Conservation (phyloP, 2,888 invertebrate genomes). For the Xanthia togata region DNA sequence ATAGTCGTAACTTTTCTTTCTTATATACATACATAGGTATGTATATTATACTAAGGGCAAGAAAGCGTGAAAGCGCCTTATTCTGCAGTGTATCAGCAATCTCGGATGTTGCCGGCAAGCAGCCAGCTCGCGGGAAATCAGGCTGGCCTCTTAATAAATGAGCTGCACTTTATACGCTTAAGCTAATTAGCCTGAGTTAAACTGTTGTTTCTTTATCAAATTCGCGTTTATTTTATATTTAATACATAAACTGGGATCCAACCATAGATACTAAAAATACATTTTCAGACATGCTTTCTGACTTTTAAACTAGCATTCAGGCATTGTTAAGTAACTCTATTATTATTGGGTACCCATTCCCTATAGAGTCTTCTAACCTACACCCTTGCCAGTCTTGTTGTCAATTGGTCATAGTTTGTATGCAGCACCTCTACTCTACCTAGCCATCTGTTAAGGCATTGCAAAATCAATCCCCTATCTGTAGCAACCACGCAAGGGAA, state of each 20-base stretch:
- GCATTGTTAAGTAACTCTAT: background rate
- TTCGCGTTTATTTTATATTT: constrained; percentile 6
- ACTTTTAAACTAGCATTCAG: background rate
- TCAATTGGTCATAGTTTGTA: background rate
- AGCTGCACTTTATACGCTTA: constrained; percentile 32
- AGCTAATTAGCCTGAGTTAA: constrained; percentile 17
- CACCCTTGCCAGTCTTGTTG: background rate
- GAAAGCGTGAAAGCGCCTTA: background rate
- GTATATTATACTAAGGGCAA: background rate
- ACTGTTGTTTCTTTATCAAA: constrained; percentile 26
- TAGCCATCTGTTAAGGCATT: background rate
- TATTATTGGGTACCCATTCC: background rate
- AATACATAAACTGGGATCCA: background rate
- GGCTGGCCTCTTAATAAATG: constrained; percentile 33
- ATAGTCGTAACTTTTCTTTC: background rate
- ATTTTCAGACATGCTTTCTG: background rate
- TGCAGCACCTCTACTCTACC: background rate
- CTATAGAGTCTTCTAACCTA: background rate
- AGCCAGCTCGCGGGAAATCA: constrained; percentile 52
- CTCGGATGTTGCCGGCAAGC: constrained; percentile 5
- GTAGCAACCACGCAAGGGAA: constrained; percentile 37
- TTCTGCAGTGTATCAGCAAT: constrained; percentile 1
- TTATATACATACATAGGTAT: background rate
- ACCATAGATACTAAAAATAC: background rate
- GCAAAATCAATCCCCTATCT: constrained; percentile 6